Evolutionary conservation across 2,113 vertebrate genomes (phyloP), one percentile per base, ranked within the genome.

Genomic region (Physeter macrocephalus): DNA sequence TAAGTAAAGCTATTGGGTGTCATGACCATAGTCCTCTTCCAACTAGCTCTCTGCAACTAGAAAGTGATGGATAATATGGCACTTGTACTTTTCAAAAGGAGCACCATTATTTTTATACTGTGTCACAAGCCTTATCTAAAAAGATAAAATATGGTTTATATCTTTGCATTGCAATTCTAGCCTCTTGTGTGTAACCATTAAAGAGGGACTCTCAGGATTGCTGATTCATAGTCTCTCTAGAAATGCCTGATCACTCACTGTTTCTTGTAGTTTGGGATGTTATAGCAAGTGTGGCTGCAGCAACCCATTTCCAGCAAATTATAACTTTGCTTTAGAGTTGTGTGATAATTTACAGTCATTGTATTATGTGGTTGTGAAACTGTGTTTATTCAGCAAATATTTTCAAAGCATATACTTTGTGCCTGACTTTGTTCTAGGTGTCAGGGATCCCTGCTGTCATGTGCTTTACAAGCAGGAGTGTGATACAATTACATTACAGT

Each of bases 371-470:
- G 23, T 83, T 78, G 17, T 88, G 18, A 96, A 94, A 71, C 15
- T 61, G 29, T 54, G 43, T 88, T 87, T 87, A 49, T 94, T 91
- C 49, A 92, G 75, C 66, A 91, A 34, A 82, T 92, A 94, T 36
- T 82, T 94, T 69, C 67, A 34, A 75, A 43, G 39, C n/a, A 69
- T 6, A n/a, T 75, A 49, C 75, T 64, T 12, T 88, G 88, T 94
- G 29, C 39, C n/a, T 91, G 82, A 75, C 20, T 94, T 86, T 92
- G 62, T 92, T 72, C 36, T 92, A 64, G 11, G 20, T 49, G n/a
- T 91, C 92, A 64, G 89, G 11, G 41, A 80, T 78, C 43, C 85
- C 61, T 71, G n/a, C 31, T 59, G 15, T 91, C 6, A 0, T 59
- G n/a, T 59, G 39, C 57, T 94, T 66, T 85, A 80, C 29, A 71